phyloP scores from a whole-genome alignment of 2,113 vertebrate genomes.

The Anhinga rufa region DNA sequence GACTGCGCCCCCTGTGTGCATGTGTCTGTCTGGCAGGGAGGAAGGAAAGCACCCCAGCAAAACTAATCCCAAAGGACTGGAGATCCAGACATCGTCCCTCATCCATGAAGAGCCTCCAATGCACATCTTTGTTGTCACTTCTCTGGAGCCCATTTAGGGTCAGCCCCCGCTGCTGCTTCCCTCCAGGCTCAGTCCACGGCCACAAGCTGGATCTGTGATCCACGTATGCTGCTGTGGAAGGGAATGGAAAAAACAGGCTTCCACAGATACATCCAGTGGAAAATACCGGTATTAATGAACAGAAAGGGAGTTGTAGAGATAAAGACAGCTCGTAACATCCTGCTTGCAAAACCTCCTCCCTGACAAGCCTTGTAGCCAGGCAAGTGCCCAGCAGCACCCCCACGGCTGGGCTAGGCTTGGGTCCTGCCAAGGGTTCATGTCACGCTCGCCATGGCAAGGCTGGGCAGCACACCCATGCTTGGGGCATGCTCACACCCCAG shows the following conservation, averaged over 20 bases:
- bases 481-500: background rate
- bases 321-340: background rate
- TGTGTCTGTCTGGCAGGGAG: background rate
- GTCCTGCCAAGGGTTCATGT: background rate
- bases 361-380: background rate
- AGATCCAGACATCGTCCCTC: fast-evolving
- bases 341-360: background rate
- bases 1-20: background rate
- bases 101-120: background rate
- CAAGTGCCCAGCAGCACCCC: too few relatives aligned
- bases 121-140: background rate
- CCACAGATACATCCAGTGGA: background rate
- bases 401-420: background rate
- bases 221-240: fast-evolving
- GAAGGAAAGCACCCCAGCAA: background rate
- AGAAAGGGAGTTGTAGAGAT: background rate
- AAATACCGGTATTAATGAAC: background rate
- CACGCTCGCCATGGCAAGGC: fast-evolving
- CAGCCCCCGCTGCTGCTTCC: background rate
- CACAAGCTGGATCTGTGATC: background rate
- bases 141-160: background rate
- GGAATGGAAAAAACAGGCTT: background rate
- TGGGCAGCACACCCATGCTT: fast-evolving
- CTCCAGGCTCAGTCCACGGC: fast-evolving
- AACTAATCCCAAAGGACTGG: background rate